Conservation (phyloP, 2,113 vertebrate species). For the Trachemys scripta region DNA sequence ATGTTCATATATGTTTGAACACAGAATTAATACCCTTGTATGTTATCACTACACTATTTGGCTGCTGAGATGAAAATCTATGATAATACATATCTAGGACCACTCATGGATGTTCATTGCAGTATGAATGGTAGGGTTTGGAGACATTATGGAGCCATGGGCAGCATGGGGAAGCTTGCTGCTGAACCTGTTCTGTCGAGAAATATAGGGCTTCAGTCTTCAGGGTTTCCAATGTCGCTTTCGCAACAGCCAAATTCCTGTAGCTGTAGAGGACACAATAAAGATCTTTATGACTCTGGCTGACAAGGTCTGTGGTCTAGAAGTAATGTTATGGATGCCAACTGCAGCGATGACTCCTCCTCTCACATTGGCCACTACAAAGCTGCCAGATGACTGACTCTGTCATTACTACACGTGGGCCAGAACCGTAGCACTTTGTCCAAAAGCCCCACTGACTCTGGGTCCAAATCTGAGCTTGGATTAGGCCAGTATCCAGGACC, state of each 20-base stretch:
- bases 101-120: not conserved
- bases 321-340: not conserved
- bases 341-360: not conserved
- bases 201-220: not conserved
- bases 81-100: not conserved
- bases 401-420: too few species aligned
- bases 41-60: not conserved
- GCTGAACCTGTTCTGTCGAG: not conserved
- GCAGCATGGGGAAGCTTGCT: not conserved
- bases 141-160: not conserved
- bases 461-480: not conserved
- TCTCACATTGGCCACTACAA: not conserved
- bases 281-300: not conserved
- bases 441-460: not conserved
- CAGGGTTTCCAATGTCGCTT: not conserved
- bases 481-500: not conserved
- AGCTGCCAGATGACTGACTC: not conserved
- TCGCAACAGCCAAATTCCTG: not conserved
- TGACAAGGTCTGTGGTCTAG: not conserved
- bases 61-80: fast-evolving
- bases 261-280: not conserved
- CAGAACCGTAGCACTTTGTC: not conserved
- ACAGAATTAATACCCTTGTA: not conserved
- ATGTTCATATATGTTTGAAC: fast-evolving
- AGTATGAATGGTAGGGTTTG: not conserved